These are phyloP conservation scores for Australoheros scitulus DNA, from an alignment of 2,113 vertebrate species.

Conservation along the genomic window DNA sequence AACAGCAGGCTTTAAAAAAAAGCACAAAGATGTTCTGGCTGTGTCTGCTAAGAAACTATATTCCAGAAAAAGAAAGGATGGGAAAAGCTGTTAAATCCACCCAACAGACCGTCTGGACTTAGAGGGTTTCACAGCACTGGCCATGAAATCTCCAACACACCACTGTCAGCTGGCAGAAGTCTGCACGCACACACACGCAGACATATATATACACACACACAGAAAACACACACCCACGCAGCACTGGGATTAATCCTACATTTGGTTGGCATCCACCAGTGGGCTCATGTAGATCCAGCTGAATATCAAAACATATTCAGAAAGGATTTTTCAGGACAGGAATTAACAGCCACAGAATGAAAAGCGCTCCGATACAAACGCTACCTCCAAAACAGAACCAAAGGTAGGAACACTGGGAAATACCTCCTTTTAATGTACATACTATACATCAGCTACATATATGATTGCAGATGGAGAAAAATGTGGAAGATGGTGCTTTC, in stretches of 20 bases:
- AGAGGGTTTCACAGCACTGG: conserved; percentile 44
- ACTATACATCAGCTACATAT: conserved; percentile 4
- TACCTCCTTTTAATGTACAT: neutral
- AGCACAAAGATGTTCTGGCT: neutral
- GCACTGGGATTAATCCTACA: conserved; percentile 50
- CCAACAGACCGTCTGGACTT: conserved; percentile 51
- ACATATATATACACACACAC: neutral
- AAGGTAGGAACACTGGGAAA: neutral
- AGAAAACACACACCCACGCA: neutral
- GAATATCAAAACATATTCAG: conserved; percentile 61
- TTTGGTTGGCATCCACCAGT: conserved; percentile 47
- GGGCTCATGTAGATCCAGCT: conserved; percentile 46
- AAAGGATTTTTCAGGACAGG: conserved; percentile 53
- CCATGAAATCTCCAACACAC: conserved; percentile 55
- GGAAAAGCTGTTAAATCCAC: conserved; percentile 46
- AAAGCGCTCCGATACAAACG: neutral
- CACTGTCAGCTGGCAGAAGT: conserved; percentile 50
- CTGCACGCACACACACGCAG: neutral
- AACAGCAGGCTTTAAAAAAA: neutral
- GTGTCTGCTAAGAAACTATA: conserved; percentile 40
- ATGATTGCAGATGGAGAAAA: neutral
- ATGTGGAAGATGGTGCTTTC: neutral
- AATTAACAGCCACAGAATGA: conserved; percentile 37
- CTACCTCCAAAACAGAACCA: neutral
- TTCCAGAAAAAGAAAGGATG: conserved; percentile 30